Evolutionary conservation across 2,888 invertebrate species (phyloP).

Genomic region (Scrobipalpa atriplicella): DNA sequence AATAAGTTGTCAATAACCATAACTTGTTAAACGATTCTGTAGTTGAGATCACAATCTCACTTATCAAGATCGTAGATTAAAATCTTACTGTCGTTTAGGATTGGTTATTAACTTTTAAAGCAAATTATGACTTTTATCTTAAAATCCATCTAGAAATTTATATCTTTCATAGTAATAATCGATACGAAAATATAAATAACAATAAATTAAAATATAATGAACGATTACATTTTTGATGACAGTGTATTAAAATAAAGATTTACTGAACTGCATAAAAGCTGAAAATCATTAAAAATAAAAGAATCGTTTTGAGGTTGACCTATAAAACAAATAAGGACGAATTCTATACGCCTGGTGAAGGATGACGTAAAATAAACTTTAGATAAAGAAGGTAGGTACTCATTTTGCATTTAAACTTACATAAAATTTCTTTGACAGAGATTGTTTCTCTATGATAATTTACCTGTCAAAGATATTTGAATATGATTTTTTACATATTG

Average conservation of each 20-base stretch:
- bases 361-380: slow-evolving; percentile 40
- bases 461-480: no score
- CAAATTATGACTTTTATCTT: slow-evolving; percentile 34
- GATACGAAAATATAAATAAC: background rate
- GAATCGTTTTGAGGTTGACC: slow-evolving; percentile 39
- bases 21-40: slow-evolving; percentile 15
- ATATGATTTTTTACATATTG: no score
- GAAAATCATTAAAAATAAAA: background rate
- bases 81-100: slow-evolving; percentile 16
- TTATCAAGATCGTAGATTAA: slow-evolving; percentile 15
- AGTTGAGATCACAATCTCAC: slow-evolving; percentile 13
- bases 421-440: no score
- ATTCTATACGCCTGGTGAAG: no score
- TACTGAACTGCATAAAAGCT: background rate
- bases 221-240: background rate
- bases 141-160: slow-evolving; percentile 26
- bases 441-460: no score
- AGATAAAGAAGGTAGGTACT: background rate
- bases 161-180: slow-evolving; percentile 8
- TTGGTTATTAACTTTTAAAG: slow-evolving; percentile 16
- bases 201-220: background rate
- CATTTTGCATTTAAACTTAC: no score
- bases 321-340: no score
- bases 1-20: slow-evolving; percentile 9
- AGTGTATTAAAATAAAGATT: background rate